phyloP scores from a whole-genome alignment of 2,888 invertebrate genomes.

The Thecocarcelia acutangulata region DNA sequence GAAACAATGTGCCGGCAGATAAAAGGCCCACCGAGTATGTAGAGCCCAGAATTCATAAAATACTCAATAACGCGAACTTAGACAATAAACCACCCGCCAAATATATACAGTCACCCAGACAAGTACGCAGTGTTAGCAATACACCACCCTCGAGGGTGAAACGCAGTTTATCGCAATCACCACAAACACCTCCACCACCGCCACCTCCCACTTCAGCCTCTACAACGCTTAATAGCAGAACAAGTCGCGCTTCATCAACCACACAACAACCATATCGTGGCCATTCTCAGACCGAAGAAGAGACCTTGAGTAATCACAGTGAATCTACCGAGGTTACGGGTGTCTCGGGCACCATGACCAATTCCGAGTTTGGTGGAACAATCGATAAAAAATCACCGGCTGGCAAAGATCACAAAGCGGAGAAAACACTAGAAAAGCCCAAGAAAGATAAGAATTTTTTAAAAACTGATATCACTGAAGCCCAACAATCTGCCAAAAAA shows the following conservation, averaged over 20 bases:
- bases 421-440: slow-evolving; percentile 5
- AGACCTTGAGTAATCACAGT: slow-evolving; percentile 79
- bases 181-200: slow-evolving; percentile 68
- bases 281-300: slow-evolving; percentile 74
- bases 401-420: slow-evolving; percentile 31
- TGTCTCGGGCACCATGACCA: slow-evolving; percentile 77
- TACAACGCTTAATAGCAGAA: slow-evolving; percentile 69
- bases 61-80: slow-evolving; percentile 3
- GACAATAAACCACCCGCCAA: not conserved
- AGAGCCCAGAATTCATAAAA: slow-evolving; percentile 59
- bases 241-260: slow-evolving; percentile 63
- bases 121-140: slow-evolving; percentile 22
- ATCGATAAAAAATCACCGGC: slow-evolving; percentile 71
- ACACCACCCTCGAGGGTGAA: slow-evolving; percentile 38
- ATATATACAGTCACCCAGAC: slow-evolving; percentile 35
- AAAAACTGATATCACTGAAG: slow-evolving; percentile 27
- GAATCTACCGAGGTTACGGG: slow-evolving; percentile 81
- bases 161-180: slow-evolving; percentile 39
- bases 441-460: slow-evolving; percentile 8
- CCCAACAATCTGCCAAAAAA: slow-evolving; percentile 50
- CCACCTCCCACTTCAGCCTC: slow-evolving; percentile 70
- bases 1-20: slow-evolving; percentile 32
- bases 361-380: slow-evolving; percentile 76
- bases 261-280: slow-evolving; percentile 45
- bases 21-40: slow-evolving; percentile 67